These are phyloP conservation scores for Thamnophis elegans DNA, from an alignment of 2,797 vertebrate species.

Conservation along the genomic window DNA sequence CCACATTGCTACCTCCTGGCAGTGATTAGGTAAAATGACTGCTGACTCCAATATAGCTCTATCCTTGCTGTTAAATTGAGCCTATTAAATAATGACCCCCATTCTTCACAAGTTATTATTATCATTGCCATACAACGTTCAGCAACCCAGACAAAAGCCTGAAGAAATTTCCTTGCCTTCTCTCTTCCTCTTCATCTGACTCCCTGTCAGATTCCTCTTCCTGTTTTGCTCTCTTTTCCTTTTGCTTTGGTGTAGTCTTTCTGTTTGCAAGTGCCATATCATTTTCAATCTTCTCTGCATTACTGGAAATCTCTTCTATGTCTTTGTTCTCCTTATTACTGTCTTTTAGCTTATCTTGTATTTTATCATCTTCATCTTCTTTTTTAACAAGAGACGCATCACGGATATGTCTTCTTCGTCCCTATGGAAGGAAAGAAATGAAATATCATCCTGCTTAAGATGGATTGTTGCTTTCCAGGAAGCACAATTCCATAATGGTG, in stretches of 20 bases:
- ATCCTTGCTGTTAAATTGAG: background rate
- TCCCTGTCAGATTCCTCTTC: slow-evolving; percentile 85
- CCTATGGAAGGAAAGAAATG: slow-evolving; percentile 51
- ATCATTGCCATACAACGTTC: background rate
- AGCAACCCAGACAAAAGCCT: background rate
- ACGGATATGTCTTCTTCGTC: slow-evolving; percentile 67
- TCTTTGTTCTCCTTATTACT: slow-evolving; percentile 76
- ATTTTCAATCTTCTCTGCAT: slow-evolving; percentile 71
- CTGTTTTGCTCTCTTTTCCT: slow-evolving; percentile 71
- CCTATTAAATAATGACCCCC: background rate
- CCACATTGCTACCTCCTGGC: background rate
- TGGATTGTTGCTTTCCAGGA: background rate
- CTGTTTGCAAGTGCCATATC: slow-evolving; percentile 65
- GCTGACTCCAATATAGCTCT: background rate
- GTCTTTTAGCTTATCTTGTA: slow-evolving; percentile 75
- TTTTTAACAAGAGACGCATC: slow-evolving; percentile 71
- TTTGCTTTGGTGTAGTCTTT: slow-evolving; percentile 73
- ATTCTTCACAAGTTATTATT: background rate
- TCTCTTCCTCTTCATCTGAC: slow-evolving; percentile 84
- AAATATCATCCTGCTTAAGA: background rate
- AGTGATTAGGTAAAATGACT: background rate
- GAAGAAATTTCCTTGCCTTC: slow-evolving; percentile 64
- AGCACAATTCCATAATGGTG: background rate
- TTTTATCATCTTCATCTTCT: slow-evolving; percentile 76
- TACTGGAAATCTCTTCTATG: slow-evolving; percentile 66